Evolutionary conservation across 2,113 vertebrate genomes (phyloP).

Genomic region (Saguinus midas): DNA sequence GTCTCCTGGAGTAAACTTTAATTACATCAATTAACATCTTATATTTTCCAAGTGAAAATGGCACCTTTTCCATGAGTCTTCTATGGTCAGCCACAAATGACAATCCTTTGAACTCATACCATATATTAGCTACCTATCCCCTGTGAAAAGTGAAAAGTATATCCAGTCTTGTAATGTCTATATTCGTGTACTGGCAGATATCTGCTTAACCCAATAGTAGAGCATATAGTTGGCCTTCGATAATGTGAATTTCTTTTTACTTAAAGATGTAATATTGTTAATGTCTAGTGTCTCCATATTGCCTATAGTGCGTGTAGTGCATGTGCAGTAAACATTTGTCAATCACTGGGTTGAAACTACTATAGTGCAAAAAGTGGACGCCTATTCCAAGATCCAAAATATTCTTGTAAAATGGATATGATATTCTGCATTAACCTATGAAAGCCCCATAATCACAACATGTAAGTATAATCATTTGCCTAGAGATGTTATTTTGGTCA

Average conservation of each 20-base stretch:
- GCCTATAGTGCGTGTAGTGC: neutral
- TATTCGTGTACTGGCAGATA: neutral
- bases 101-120: neutral
- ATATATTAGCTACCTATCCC: neutral
- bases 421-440: neutral
- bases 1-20: neutral
- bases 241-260: neutral
- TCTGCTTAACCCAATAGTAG: neutral
- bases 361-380: neutral
- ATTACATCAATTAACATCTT: neutral
- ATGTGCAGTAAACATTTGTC: neutral
- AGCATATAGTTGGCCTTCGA: neutral
- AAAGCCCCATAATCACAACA: neutral
- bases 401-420: neutral
- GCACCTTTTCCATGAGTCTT: neutral
- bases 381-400: neutral
- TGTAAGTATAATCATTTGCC: neutral
- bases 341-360: neutral
- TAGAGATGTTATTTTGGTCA: conserved; percentile 37
- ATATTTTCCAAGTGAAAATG: neutral
- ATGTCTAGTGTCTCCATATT: neutral
- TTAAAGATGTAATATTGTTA: neutral
- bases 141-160: neutral
- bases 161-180: neutral
- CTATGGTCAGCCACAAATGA: neutral